Evolutionary conservation across 2,797 vertebrate genomes (phyloP).

Genomic region (Notolepis coatsorum): DNA sequence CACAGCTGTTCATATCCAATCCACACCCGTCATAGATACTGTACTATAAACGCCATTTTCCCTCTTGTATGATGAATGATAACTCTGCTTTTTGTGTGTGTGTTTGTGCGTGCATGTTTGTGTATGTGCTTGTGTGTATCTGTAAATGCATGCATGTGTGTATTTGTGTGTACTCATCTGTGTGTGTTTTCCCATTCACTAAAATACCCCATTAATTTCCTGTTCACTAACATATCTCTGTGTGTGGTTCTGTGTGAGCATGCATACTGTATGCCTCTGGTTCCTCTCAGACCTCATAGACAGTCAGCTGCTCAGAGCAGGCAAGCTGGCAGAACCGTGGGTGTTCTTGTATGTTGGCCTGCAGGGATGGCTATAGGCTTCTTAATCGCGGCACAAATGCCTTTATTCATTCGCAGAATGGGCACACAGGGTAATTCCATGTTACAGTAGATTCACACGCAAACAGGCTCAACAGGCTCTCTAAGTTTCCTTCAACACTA

Average conservation of each 20-base stretch:
- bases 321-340: constrained; percentile 50
- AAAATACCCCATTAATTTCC: background rate
- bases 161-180: background rate
- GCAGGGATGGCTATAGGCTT: constrained; percentile 59
- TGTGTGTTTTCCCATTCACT: background rate
- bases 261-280: constrained; percentile 49
- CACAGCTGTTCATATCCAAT: constrained; percentile 19
- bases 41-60: constrained; percentile 12
- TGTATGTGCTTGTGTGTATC: background rate
- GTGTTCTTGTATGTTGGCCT: constrained; percentile 67
- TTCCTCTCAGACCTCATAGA: constrained; percentile 64
- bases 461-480: no score
- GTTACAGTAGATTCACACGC: no score
- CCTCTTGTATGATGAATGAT: constrained; percentile 51
- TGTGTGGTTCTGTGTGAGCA: background rate
- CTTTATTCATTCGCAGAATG: constrained; percentile 78
- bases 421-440: no score
- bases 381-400: constrained; percentile 76
- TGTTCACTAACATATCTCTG: background rate
- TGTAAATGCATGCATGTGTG: background rate
- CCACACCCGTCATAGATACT: constrained; percentile 12
- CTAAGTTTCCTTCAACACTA: no score
- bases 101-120: background rate
- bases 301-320: constrained; percentile 39
- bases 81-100: constrained; percentile 27